These are phyloP conservation scores for Peromyscus aztecus DNA, from an alignment of 2,797 vertebrate genomes.

Conservation along the genomic window DNA sequence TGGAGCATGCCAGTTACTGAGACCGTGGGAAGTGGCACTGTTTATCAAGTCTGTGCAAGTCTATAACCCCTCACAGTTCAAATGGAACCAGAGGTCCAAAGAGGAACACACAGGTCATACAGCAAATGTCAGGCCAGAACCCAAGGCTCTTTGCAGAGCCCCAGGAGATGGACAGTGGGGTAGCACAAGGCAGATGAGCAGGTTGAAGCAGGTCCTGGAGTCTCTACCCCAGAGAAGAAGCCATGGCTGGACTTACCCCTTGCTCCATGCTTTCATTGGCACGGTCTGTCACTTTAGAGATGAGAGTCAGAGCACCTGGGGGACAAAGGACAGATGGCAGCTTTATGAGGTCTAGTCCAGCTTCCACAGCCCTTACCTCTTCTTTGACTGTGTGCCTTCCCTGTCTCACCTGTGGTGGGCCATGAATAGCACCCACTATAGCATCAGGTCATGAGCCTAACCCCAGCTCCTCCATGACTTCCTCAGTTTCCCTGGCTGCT, in stretches of 20 bases:
- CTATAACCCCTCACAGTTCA: background rate
- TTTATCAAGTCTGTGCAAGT: background rate
- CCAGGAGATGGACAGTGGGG: background rate
- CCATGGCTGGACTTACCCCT: slow-evolving; percentile 91
- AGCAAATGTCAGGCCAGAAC: background rate
- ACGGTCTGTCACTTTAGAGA: slow-evolving; percentile 94
- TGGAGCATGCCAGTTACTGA: background rate
- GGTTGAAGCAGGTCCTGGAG: background rate
- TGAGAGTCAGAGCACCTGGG: slow-evolving; percentile 92
- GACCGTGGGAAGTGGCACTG: background rate
- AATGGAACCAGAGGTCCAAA: background rate
- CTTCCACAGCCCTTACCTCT: background rate
- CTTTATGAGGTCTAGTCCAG: fast-evolving
- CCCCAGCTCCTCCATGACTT: background rate
- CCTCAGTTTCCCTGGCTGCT: background rate
- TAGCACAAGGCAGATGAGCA: background rate
- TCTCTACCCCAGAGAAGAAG: background rate
- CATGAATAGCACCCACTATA: no score
- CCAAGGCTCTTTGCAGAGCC: background rate
- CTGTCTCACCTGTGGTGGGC: background rate
- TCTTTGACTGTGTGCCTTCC: background rate
- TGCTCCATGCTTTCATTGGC: slow-evolving; percentile 94
- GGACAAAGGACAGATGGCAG: slow-evolving; percentile 62
- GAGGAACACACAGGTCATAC: background rate
- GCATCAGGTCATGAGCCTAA: no score